A percentile compares a stretch with the other conserved stretches of the same genome.
These are phyloP conservation scores for Dicaeum eximium DNA, from an alignment of 2,113 vertebrate genomes.

Conservation along the genomic window DNA sequence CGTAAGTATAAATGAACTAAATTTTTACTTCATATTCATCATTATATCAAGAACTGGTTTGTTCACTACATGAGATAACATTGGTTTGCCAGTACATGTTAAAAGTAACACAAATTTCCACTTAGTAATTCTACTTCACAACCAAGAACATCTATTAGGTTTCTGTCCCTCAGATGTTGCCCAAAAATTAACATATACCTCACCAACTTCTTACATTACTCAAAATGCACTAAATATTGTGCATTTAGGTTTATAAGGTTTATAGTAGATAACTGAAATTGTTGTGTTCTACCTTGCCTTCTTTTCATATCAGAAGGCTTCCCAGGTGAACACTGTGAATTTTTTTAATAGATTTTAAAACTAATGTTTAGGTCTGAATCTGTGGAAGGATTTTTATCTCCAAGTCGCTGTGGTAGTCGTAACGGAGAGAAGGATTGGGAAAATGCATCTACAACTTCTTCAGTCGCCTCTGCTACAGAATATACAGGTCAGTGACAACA, in stretches of 20 bases:
- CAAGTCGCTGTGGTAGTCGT: slow-evolving; percentile 87
- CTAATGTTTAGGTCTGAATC: slow-evolving; percentile 85
- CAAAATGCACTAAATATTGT: background rate
- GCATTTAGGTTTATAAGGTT: background rate
- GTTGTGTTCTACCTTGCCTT: background rate
- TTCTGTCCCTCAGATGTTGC: background rate
- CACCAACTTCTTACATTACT: background rate
- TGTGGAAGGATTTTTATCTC: slow-evolving; percentile 91
- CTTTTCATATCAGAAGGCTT: background rate
- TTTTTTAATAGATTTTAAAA: background rate
- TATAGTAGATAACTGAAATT: background rate
- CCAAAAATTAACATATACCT: background rate
- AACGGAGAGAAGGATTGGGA: slow-evolving; percentile 99
- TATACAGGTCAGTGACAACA: slow-evolving; percentile 84
- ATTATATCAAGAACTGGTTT: background rate
- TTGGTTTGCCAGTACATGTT: background rate
- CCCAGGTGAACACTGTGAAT: background rate
- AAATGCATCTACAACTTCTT: slow-evolving; percentile 94
- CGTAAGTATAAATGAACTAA: background rate
- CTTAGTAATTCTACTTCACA: background rate
- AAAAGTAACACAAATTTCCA: background rate
- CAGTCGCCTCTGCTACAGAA: slow-evolving; percentile 92
- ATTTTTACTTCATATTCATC: background rate
- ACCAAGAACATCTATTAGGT: background rate
- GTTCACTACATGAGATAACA: background rate